Percentiles rank a stretch among this genome's conserved stretches.
phyloP scores from a whole-genome alignment of 2,113 vertebrate species.

The Sarotherodon lohbergeri region DNA sequence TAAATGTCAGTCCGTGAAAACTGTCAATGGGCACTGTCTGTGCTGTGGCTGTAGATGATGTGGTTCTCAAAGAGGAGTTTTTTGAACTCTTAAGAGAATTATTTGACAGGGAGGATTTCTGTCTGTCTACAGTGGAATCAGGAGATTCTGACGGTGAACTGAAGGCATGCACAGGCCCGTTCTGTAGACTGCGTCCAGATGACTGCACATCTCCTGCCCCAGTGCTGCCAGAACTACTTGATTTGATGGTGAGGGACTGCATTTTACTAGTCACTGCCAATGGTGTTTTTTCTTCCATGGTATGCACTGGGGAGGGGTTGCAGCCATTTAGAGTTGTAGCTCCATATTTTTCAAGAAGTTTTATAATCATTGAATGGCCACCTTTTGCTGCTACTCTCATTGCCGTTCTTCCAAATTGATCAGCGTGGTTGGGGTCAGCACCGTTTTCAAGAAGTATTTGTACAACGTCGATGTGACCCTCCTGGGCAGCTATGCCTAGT shows the following conservation, averaged over 20 bases:
- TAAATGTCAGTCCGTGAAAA: constrained; percentile 88
- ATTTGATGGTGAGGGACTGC: constrained; percentile 91
- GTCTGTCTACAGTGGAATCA: constrained; percentile 91
- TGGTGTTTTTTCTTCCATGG: constrained; percentile 88
- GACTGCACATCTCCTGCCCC: constrained; percentile 85
- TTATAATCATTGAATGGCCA: constrained; percentile 88
- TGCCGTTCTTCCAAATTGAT: constrained; percentile 95
- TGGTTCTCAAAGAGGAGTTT: constrained; percentile 93
- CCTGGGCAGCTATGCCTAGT: constrained; percentile 94
- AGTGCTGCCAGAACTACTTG: constrained; percentile 93
- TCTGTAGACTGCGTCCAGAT: constrained; percentile 79
- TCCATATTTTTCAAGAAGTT: constrained; percentile 92
- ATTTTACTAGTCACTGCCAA: constrained; percentile 81
- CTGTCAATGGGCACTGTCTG: constrained; percentile 96
- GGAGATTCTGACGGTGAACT: constrained; percentile 96
- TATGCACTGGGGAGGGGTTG: constrained; percentile 92
- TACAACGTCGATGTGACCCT: constrained; percentile 95
- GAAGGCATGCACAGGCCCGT: constrained; percentile 89
- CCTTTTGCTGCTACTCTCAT: constrained; percentile 98
- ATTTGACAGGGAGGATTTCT: constrained; percentile 94
- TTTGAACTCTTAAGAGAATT: constrained; percentile 96
- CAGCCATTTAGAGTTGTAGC: constrained; percentile 87
- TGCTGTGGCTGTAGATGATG: constrained; percentile 91
- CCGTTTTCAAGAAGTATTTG: constrained; percentile 88
- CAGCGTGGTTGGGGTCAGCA: constrained; percentile 93